Evolutionary conservation across 2,888 invertebrate genomes (phyloP).

Genomic region (Mesochorus sp.): DNA sequence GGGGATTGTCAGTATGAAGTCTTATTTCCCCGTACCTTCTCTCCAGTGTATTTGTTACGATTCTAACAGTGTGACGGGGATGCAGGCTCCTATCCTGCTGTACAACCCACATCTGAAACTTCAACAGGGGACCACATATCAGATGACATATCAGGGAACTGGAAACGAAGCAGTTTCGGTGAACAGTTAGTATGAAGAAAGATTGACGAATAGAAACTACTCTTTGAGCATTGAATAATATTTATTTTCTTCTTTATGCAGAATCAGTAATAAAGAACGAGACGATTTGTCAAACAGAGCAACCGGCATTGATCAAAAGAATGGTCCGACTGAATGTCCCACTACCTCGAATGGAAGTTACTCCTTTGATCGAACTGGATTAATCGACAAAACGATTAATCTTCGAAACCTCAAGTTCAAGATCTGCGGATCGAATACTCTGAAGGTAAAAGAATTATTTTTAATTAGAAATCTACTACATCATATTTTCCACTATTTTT

Average conservation of each 20-base stretch:
- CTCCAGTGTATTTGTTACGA: conserved; percentile 77
- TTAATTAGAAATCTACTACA: background rate
- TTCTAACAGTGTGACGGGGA: conserved; percentile 81
- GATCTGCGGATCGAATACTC: conserved; percentile 65
- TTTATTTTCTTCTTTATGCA: background rate
- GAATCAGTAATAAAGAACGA: background rate
- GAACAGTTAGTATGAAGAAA: conserved; percentile 31
- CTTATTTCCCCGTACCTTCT: conserved; percentile 74
- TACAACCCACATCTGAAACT: conserved; percentile 59
- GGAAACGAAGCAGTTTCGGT: background rate
- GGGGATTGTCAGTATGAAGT: conserved; percentile 68
- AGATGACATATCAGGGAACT: conserved; percentile 19
- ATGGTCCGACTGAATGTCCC: conserved; percentile 50
- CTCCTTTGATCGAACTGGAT: conserved; percentile 76
- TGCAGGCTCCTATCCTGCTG: conserved; percentile 77
- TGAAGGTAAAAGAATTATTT: conserved; percentile 70
- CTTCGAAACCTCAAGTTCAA: conserved; percentile 76
- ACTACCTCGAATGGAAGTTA: conserved; percentile 33
- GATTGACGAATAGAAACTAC: background rate
- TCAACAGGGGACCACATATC: conserved; percentile 49
- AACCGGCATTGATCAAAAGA: background rate
- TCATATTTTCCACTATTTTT: too few relatives aligned
- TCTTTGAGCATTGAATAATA: background rate
- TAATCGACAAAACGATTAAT: conserved; percentile 72
- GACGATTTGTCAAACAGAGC: background rate